These are phyloP conservation scores for Cerceris rybyensis DNA, from an alignment of 2,888 invertebrate genomes.

Conservation along the genomic window DNA sequence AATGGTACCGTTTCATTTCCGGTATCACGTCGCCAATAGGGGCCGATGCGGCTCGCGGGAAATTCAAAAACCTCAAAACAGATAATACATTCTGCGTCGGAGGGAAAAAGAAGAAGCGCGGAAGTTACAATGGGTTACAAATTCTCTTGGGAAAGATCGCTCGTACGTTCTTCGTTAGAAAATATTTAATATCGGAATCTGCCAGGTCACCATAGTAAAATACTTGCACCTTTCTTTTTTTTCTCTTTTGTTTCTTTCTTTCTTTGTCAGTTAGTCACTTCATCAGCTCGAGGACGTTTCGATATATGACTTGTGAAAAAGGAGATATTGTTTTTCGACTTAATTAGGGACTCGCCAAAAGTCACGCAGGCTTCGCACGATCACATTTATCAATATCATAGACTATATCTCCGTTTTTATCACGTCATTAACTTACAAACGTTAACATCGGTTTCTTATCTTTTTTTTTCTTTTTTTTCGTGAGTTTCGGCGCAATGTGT, in stretches of 20 bases:
- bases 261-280: slow-evolving; percentile 16
- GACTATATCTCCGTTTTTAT: slow-evolving; percentile 9
- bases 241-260: slow-evolving; percentile 1
- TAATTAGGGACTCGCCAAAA: slow-evolving; percentile 13
- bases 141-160: slow-evolving; percentile 17
- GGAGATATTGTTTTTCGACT: slow-evolving; percentile 21
- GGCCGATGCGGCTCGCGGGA: too few species aligned
- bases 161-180: slow-evolving; percentile 36
- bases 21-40: too few species aligned
- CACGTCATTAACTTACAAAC: slow-evolving; percentile 11
- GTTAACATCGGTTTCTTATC: slow-evolving; percentile 19
- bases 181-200: slow-evolving; percentile 59
- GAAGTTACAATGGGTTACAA: slow-evolving; percentile 18
- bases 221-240: slow-evolving; percentile 48
- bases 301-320: slow-evolving; percentile 7
- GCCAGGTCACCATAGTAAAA: slow-evolving; percentile 58
- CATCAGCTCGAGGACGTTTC: slow-evolving; percentile 1
- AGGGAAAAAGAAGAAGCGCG: slow-evolving; percentile 24
- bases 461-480: slow-evolving; percentile 8
- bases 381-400: slow-evolving; percentile 29
- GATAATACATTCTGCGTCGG: too few species aligned
- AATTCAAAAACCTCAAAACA: too few species aligned
- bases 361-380: slow-evolving; percentile 13
- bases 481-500: slow-evolving; percentile 3
- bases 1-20: background rate